phyloP scores from a whole-genome alignment of 2,888 invertebrate genomes.

The Helobdella robusta region DNA sequence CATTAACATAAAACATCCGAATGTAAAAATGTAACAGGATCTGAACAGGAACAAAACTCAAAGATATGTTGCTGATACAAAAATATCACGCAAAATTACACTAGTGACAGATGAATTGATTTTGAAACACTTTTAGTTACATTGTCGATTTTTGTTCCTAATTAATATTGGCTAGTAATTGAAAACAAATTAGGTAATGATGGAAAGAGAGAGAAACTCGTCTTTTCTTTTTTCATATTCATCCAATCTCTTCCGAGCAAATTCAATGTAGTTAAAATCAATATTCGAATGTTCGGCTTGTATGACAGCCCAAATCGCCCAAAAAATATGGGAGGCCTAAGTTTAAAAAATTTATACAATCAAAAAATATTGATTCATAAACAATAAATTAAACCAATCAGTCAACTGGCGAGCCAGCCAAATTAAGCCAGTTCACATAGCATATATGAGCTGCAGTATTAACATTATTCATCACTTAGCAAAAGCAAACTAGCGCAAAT shows the following conservation, averaged over 20 bases:
- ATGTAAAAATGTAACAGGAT: too few species aligned
- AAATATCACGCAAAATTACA: too few species aligned
- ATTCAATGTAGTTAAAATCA: constrained; percentile 77
- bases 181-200: too few species aligned
- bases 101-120: too few species aligned
- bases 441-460: background rate
- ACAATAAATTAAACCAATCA: background rate
- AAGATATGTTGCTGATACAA: too few species aligned
- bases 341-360: constrained; percentile 17
- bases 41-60: too few species aligned
- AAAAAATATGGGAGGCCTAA: constrained; percentile 70
- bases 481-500: too few species aligned
- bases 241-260: constrained; percentile 62
- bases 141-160: too few species aligned
- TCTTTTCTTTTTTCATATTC: constrained; percentile 64
- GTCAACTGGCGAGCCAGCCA: background rate
- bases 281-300: constrained; percentile 79
- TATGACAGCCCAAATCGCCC: constrained; percentile 83
- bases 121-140: too few species aligned
- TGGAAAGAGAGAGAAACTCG: constrained; percentile 54
- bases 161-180: too few species aligned
- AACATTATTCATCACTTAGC: too few species aligned
- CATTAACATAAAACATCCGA: too few species aligned
- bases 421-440: background rate
- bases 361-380: background rate